Conservation (phyloP, 2,113 vertebrate genomes). For the Turdus rufiventris region DNA sequence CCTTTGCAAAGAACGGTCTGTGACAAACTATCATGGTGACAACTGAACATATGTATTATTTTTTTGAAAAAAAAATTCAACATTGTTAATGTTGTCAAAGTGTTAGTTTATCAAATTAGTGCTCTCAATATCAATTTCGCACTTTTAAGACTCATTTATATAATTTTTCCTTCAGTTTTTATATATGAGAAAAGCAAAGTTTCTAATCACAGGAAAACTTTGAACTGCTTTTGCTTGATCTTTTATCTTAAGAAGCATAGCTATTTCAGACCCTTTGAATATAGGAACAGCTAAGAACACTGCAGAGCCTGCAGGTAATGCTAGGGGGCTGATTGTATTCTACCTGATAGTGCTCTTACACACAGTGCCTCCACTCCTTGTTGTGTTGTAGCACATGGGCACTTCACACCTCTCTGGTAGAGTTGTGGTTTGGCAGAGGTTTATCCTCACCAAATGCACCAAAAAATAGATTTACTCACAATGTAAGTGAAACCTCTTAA, state of each 20-base stretch:
- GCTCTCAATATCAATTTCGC: background rate
- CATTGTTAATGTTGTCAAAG: background rate
- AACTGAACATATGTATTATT: background rate
- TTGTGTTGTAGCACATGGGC: no score
- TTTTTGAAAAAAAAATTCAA: background rate
- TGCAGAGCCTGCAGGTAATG: background rate
- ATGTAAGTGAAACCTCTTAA: background rate
- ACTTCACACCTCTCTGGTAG: background rate
- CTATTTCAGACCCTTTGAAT: background rate
- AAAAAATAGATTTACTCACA: background rate
- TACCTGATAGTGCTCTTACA: background rate
- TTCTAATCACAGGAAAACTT: background rate
- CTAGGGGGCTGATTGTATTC: background rate
- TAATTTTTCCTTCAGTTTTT: background rate
- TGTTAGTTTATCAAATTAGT: background rate
- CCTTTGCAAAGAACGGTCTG: background rate
- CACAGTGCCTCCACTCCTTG: accelerated
- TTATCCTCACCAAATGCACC: background rate
- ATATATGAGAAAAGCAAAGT: background rate
- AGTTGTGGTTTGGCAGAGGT: background rate
- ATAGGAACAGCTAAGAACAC: background rate
- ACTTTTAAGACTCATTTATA: background rate
- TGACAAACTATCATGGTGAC: background rate
- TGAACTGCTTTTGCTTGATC: background rate
- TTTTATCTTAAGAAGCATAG: background rate